Base-by-base conservation (phyloP, 2,797 vertebrate genomes). In the Clarias laeviceps region DNA sequence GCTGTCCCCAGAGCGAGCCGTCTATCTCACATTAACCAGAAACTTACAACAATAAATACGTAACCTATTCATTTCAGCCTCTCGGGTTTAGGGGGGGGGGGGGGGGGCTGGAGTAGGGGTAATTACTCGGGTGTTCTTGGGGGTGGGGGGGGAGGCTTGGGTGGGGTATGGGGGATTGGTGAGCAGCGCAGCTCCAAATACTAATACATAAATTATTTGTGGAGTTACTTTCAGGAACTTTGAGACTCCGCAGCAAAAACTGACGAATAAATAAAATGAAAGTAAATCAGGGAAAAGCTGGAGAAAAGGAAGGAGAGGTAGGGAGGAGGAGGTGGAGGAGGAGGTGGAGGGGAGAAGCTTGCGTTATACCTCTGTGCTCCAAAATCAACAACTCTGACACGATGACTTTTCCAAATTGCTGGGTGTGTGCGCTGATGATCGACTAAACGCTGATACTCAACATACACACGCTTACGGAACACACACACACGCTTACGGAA, bases 51-150 rank as follows among this genome's bases (percentile, higher is more conserved):
- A 93, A 96, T 94, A 94, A 97, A 97, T 95, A 94, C 95, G 95
- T 95, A 95, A 96, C 96, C 95, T 96, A 96, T 96, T 96, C 94
- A 96, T 97, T 96, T 95, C 93, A 94, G 89, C 93, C 94, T 93
- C 89, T 89, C 70, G 84, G 90, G 45, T 0, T 2, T 80, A 83
- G 79, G 1, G 14, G 70, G 24, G n/a, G 59, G 15, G 3, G 3
- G 61, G 20, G 91, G 89, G 6, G 37, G 69, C 8, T 14, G 11
- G 3, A 5, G 5, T 20, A 5, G 50, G 37, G 3, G 11, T 27
- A 27, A 59, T 74, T 29, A 29, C n/a, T 29, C 18, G 54, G 76
- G 76, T 59, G 76, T 59, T 61, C 20, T 34, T 57, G 29, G 32
- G 32, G 76, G 2, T 0, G 6, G 20, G 15, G 27, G n/a, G 12